These are phyloP conservation scores for Leucopsar rothschildi DNA, from an alignment of 2,113 vertebrate species.

Conservation along the genomic window DNA sequence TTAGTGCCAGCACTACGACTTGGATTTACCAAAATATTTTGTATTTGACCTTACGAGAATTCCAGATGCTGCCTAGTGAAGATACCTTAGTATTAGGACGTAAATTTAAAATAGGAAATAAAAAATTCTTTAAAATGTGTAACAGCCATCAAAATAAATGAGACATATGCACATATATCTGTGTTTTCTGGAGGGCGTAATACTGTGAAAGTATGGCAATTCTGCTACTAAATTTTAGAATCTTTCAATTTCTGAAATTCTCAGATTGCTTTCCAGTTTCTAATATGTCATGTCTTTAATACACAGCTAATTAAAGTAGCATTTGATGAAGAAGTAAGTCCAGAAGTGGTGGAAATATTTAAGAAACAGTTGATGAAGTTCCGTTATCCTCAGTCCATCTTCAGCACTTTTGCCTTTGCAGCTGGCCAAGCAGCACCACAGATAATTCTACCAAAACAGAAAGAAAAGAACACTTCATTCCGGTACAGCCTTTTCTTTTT, in stretches of 20 bases:
- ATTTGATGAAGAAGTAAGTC: conserved; percentile 96
- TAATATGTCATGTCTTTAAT: conserved; percentile 28
- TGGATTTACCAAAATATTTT: conserved; percentile 20
- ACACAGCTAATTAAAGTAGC: conserved; percentile 93
- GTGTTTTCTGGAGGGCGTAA: not conserved
- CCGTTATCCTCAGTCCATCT: conserved; percentile 94
- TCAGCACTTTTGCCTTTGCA: conserved; percentile 92
- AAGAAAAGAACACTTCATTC: conserved; percentile 97
- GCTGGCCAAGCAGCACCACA: conserved; percentile 89
- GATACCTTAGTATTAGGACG: not conserved
- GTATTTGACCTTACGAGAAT: not conserved
- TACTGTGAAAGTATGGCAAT: not conserved
- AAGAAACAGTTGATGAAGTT: conserved; percentile 93
- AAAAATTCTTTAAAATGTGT: not conserved
- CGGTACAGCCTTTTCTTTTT: conserved; percentile 73
- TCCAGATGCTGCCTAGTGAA: not conserved
- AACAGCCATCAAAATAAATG: not conserved
- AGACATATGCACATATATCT: not conserved
- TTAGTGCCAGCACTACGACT: not conserved
- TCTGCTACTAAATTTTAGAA: not conserved
- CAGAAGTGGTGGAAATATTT: conserved; percentile 96
- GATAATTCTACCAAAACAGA: conserved; percentile 92
- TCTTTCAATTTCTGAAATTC: not conserved
- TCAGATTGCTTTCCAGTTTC: not conserved
- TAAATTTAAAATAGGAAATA: not conserved